Evolutionary conservation across 2,888 invertebrate genomes (phyloP).

Genomic region (Sthenelais limicola): DNA sequence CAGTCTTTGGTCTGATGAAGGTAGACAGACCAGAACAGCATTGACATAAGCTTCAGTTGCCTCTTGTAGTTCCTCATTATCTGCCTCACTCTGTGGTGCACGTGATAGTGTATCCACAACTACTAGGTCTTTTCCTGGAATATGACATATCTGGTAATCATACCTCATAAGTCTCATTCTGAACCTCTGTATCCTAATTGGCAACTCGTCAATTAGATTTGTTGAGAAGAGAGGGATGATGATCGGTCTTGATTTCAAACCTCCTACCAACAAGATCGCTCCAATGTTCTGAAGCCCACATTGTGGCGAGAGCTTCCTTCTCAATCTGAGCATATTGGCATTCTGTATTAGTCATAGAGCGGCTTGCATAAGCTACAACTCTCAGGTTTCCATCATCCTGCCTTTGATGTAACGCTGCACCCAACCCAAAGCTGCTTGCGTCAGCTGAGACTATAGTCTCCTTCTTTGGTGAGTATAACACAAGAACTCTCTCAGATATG

Average conservation of each 20-base stretch:
- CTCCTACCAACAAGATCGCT: neutral
- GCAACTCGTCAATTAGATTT: conserved; percentile 3
- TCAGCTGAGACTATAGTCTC: conserved; percentile 59
- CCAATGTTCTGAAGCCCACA: neutral
- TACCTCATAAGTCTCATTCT: conserved; percentile 27
- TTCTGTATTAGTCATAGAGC: conserved; percentile 61
- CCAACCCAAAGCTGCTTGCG: conserved; percentile 64
- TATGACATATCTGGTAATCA: conserved; percentile 14
- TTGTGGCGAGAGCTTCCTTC: conserved; percentile 38
- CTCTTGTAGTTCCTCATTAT: neutral
- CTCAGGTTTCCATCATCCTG: conserved; percentile 51
- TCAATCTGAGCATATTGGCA: conserved; percentile 58
- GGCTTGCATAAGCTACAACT: conserved; percentile 66
- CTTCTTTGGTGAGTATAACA: conserved; percentile 59
- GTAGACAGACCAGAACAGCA: neutral
- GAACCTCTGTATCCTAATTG: conserved; percentile 27
- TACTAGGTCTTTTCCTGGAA: neutral
- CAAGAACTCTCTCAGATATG: conserved; percentile 58
- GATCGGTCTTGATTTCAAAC: conserved; percentile 23
- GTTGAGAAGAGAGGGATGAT: conserved; percentile 13
- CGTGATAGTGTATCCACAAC: neutral
- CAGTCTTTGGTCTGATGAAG: neutral
- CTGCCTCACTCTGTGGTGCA: neutral
- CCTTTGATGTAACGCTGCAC: conserved; percentile 53
- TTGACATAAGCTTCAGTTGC: neutral